Base-by-base conservation (phyloP, 2,113 vertebrate species). In the Corythaeola cristata region DNA sequence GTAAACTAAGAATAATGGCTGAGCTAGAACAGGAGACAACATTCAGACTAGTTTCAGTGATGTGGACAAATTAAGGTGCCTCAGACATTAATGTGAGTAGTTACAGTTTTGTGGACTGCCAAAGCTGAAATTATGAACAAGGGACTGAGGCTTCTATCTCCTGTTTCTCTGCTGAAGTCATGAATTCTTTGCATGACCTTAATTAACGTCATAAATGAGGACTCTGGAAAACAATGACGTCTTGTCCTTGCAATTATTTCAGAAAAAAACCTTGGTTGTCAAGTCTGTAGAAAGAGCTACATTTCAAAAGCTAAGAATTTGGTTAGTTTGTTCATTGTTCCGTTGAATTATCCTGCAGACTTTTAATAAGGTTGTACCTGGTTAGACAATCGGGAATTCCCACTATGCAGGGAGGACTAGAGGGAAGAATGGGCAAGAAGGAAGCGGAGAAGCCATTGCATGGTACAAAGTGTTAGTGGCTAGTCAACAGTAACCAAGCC, bases 1-100 rank as follows among this genome's bases (percentile, higher is more conserved):
- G 92, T 96, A 97, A 97, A 95, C 96, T 91, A 95, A 97, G 94
- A 97, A 35, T 88, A 96, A 96, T 88, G 86, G 64, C 85, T 93
- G 72, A 92, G 85, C 85, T 95, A 92, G 91, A 93, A 73, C 41
- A 71, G 81, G 92, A 96, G 89, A 92, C 94, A 95, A 93, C 94
- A 91, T 93, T 95, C 96, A 93, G 88, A 72, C 90, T 92, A 47
- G 84, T 96, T 96, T 96, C 94, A 91, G 84, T 89, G 94, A 95
- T 79, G 87, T 91, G 89, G 93, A 97, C 91, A 95, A 97, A 95
- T 96, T 96, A 95, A 96, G 84, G 94, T 89, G 92, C 93, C 96
- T 96, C 92, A 92, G 89, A 91, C 84, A 96, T 93, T 96, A 96
- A 94, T 89, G 87, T 83, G n/a, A 85, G 89, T 96, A 93, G 95